Percentiles rank a stretch among this genome's conserved stretches.
phyloP scores from a whole-genome alignment of 2,888 invertebrate species.

The Xestoiulus laeticollis region DNA sequence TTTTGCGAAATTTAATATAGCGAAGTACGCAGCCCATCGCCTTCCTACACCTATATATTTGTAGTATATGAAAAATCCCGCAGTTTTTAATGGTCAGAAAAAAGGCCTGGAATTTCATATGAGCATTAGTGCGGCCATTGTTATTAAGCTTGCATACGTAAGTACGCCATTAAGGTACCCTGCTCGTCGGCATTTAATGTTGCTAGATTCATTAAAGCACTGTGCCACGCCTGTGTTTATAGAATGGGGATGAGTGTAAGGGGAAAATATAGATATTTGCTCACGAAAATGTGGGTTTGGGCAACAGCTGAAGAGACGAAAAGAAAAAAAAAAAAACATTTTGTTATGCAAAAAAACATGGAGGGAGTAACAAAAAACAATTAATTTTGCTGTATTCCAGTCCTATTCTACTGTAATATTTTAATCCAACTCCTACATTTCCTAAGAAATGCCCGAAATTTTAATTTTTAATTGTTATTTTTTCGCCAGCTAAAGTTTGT shows the following conservation, averaged over 20 bases:
- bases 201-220: slow-evolving; percentile 7
- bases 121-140: not conserved
- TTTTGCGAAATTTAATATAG: not conserved
- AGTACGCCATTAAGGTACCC: slow-evolving; percentile 23
- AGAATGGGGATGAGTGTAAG: not conserved
- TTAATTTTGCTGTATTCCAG: no score
- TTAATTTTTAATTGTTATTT: no score
- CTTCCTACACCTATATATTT: not conserved
- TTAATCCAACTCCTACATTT: no score
- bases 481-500: no score
- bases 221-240: slow-evolving; percentile 31
- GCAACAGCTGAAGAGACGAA: not conserved
- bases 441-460: no score
- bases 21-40: not conserved
- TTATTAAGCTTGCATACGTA: slow-evolving; percentile 16
- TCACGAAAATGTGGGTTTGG: not conserved
- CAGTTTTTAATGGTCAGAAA: not conserved
- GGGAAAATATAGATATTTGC: not conserved
- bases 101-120: slow-evolving; percentile 18
- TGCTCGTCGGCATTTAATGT: not conserved
- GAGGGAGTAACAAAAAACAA: not conserved
- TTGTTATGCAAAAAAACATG: not conserved
- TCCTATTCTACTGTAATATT: no score
- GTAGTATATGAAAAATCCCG: not conserved
- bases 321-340: not conserved